These are phyloP conservation scores for Bolinopsis microptera DNA, from an alignment of 37 sponge, comb jelly and placozoan species.

Conservation along the genomic window DNA sequence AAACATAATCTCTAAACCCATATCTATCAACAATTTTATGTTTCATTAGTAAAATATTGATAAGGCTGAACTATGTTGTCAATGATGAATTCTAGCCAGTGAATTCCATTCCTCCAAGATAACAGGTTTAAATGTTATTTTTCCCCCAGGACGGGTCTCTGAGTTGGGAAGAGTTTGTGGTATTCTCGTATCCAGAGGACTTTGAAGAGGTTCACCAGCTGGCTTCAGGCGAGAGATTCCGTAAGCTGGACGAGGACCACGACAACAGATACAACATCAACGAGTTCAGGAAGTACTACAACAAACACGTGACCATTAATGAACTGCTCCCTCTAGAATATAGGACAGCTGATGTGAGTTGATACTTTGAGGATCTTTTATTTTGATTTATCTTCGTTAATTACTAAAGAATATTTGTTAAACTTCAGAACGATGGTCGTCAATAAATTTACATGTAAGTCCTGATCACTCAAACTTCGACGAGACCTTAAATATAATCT, in stretches of 20 bases:
- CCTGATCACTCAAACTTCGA: no score
- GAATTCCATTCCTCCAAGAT: no score
- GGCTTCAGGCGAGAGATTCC: neutral
- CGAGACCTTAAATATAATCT: neutral
- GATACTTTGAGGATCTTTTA: no score
- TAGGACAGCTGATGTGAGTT: neutral
- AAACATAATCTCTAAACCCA: no score
- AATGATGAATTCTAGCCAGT: no score
- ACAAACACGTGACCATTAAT: neutral
- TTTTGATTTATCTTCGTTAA: neutral
- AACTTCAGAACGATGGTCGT: no score
- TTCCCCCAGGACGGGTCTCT: neutral
- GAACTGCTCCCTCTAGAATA: neutral
- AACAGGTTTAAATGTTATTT: no score
- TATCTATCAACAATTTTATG: no score
- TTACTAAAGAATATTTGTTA: no score
- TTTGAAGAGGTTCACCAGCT: neutral
- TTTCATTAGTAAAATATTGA: no score
- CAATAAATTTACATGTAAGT: no score
- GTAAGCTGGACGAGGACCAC: neutral
- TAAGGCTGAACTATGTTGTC: no score
- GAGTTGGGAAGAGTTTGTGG: neutral
- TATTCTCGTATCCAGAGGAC: neutral
- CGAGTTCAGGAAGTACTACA: constrained; percentile 17
- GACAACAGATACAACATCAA: neutral